A percentile compares a stretch with the other conserved stretches of the same genome.
phyloP scores from a whole-genome alignment of 2,888 invertebrate species.

The Pseudococcus jackbeardsleyi region DNA sequence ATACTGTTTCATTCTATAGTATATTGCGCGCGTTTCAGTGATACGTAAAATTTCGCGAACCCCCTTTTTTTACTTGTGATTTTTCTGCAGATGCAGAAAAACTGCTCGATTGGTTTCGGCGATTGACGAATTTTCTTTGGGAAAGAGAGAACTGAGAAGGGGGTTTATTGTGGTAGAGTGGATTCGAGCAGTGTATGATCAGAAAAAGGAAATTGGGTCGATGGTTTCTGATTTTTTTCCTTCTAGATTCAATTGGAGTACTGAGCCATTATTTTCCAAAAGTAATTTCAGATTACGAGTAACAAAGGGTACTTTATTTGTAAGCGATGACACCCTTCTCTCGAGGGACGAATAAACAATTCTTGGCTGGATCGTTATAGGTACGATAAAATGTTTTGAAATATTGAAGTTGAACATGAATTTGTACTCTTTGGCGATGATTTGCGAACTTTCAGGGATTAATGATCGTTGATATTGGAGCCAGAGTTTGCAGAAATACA shows the following conservation, averaged over 20 bases:
- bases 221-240: not conserved
- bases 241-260: not conserved
- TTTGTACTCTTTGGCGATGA: too few relatives aligned
- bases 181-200: too few relatives aligned
- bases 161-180: too few relatives aligned
- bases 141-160: too few relatives aligned
- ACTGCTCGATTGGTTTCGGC: not conserved
- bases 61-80: not conserved
- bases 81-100: not conserved
- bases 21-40: constrained; percentile 60
- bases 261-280: not conserved
- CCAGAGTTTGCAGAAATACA: too few relatives aligned
- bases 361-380: not conserved
- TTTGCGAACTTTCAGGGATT: too few relatives aligned
- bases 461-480: too few relatives aligned
- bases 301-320: not conserved
- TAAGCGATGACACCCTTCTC: not conserved
- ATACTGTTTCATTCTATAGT: constrained; percentile 56
- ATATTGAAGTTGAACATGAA: not conserved
- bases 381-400: not conserved
- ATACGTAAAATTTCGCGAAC: constrained; percentile 52
- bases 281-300: not conserved
- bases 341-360: not conserved
- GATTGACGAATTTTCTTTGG: not conserved
- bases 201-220: not conserved